Evolutionary conservation across 2,113 vertebrate species (phyloP).

Genomic region (Tor tambroides): DNA sequence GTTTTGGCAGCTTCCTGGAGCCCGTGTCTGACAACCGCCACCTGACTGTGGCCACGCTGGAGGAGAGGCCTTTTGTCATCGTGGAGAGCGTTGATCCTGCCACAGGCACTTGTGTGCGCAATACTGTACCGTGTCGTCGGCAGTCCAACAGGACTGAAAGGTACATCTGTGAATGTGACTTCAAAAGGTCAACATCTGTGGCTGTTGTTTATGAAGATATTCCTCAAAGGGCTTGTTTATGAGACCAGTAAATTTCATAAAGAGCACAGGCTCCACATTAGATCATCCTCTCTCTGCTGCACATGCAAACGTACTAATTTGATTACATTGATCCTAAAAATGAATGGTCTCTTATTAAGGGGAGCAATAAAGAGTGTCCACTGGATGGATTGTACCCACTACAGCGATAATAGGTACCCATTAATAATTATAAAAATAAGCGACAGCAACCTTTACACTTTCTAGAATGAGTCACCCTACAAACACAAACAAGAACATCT

Average conservation of each 20-base stretch:
- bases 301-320: conserved; percentile 32
- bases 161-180: conserved; percentile 68
- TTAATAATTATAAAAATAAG: conserved; percentile 26
- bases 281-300: conserved; percentile 1
- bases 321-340: conserved; percentile 34
- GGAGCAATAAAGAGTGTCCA: conserved; percentile 35
- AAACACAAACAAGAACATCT: conserved; percentile 7
- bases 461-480: neutral
- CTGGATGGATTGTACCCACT: conserved; percentile 42
- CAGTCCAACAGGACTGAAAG: conserved; percentile 89
- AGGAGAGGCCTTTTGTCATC: conserved; percentile 96
- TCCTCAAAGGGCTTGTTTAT: neutral
- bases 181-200: conserved; percentile 37
- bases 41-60: conserved; percentile 93
- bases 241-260: neutral
- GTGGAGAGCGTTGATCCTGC: conserved; percentile 92
- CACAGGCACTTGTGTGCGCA: conserved; percentile 92
- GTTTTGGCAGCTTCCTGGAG: conserved; percentile 89
- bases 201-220: neutral
- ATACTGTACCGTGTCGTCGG: conserved; percentile 94
- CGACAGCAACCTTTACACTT: conserved; percentile 17
- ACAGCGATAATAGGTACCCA: conserved; percentile 15
- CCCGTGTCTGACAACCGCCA: conserved; percentile 90
- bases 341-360: conserved; percentile 36
- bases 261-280: neutral